These are phyloP conservation scores for Monodelphis domestica DNA, from an alignment of 2,797 vertebrate genomes.

Conservation along the genomic window DNA sequence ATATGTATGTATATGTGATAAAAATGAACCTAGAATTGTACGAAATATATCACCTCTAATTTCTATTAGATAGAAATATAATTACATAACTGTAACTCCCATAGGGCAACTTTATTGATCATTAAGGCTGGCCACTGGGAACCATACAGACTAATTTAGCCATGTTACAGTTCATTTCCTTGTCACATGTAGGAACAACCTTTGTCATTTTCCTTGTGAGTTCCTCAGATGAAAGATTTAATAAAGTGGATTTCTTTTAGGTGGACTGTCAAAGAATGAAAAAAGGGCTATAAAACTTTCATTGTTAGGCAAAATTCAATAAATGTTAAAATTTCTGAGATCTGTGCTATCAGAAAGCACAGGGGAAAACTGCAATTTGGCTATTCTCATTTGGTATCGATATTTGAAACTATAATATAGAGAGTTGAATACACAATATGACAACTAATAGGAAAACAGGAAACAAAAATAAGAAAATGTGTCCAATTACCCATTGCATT, in stretches of 20 bases:
- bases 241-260: slow-evolving; percentile 18
- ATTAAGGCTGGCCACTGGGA: not conserved
- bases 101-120: not conserved
- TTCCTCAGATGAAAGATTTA: slow-evolving; percentile 11
- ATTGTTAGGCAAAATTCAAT: not conserved
- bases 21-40: not conserved
- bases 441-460: slow-evolving; percentile 19
- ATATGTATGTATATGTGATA: not conserved
- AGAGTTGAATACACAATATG: slow-evolving; percentile 14
- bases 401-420: slow-evolving; percentile 48
- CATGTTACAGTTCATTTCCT: slow-evolving; percentile 30
- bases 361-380: slow-evolving; percentile 29
- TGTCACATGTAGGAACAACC: not conserved
- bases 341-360: not conserved
- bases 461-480: not conserved
- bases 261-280: not conserved
- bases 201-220: not conserved
- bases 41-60: not conserved
- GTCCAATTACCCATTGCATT: not conserved
- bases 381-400: slow-evolving; percentile 35
- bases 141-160: not conserved
- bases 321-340: slow-evolving; percentile 2
- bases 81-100: not conserved
- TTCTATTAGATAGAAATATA: not conserved
- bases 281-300: not conserved